A percentile compares a stretch with the other conserved stretches of the same genome.
These are phyloP conservation scores for Drosophila macrospina DNA, from an alignment of 2,888 invertebrate genomes.

Conservation along the genomic window DNA sequence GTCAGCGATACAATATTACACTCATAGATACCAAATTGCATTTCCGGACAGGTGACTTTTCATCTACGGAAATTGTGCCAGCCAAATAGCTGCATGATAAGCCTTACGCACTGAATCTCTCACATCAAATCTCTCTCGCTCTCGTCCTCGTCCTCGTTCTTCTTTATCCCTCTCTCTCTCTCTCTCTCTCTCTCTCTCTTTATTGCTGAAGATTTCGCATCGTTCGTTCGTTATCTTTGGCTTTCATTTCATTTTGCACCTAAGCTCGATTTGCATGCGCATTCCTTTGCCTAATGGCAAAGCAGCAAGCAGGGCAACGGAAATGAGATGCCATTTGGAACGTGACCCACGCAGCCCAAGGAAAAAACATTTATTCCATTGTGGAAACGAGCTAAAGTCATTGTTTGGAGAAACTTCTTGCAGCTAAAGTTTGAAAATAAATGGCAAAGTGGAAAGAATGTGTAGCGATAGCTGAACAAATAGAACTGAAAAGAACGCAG, in stretches of 20 bases:
- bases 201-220: slow-evolving; percentile 3
- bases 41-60: slow-evolving; percentile 43
- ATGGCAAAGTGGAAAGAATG: slow-evolving; percentile 7
- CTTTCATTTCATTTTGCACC: slow-evolving; percentile 41
- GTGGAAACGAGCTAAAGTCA: slow-evolving; percentile 31
- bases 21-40: slow-evolving; percentile 41
- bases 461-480: slow-evolving; percentile 28
- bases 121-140: slow-evolving; percentile 15
- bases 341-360: slow-evolving; percentile 40
- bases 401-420: slow-evolving; percentile 45
- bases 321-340: slow-evolving; percentile 58
- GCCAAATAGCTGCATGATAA: slow-evolving; percentile 11
- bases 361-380: background rate
- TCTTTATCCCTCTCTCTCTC: background rate
- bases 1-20: slow-evolving; percentile 44
- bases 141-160: background rate
- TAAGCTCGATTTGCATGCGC: slow-evolving; percentile 51
- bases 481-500: slow-evolving; percentile 13
- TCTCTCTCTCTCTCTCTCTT: background rate
- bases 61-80: slow-evolving; percentile 40
- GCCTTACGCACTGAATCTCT: slow-evolving; percentile 11
- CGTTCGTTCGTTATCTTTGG: slow-evolving; percentile 21
- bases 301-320: slow-evolving; percentile 14
- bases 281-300: slow-evolving; percentile 32
- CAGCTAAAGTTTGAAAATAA: slow-evolving; percentile 24